Base-by-base conservation (phyloP, 2,797 vertebrate species). In the Chromobotia macracanthus region DNA sequence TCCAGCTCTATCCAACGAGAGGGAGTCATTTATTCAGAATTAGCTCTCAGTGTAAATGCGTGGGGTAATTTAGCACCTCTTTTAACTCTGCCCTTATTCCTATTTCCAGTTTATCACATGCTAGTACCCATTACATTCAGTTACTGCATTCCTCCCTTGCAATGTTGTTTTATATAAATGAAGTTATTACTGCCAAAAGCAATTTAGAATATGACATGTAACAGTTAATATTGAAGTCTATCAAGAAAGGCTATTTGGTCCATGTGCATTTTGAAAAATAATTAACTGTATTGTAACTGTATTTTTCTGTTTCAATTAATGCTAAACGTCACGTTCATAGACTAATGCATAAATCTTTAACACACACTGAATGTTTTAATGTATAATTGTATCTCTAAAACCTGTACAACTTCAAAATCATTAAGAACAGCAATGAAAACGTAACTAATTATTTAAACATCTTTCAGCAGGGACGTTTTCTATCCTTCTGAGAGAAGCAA, bases 11-110 rank as follows among this genome's bases (percentile, higher is more conserved):
- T 95, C 93, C 90, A 91, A 86, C 91, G 88, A 93, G 94, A 96
- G 94, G 92, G 91, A 89, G 89, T 95, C 92, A 96, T 98, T 97
- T 97, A 98, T 97, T 94, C 95, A 94, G 95, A 92, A 94, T 88
- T 97, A 94, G 94, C 95, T 96, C 92, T 87, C 89, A 91, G 93
- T 94, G 94, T 94, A 94, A 96, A 91, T 92, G 92, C 92, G 90
- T 89, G 91, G 92, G 94, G 94, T 92, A 94, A 94, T 93, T 93
- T 93, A 91, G 90, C 89, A 83, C 84, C 92, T 92, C 90, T 91
- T 88, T 84, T 84, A 80, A 90, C 93, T 93, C 93, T 93, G 93
- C 91, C 92, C 93, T 93, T 92, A 94, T 95, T 92, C 87, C 87
- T 89, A 92, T 92, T 91, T 91, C 95, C 95, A 94, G 91, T 95